Percentiles rank a stretch among this genome's conserved stretches.
phyloP scores from a whole-genome alignment of 2,888 invertebrate genomes.

The Gibbula magus region DNA sequence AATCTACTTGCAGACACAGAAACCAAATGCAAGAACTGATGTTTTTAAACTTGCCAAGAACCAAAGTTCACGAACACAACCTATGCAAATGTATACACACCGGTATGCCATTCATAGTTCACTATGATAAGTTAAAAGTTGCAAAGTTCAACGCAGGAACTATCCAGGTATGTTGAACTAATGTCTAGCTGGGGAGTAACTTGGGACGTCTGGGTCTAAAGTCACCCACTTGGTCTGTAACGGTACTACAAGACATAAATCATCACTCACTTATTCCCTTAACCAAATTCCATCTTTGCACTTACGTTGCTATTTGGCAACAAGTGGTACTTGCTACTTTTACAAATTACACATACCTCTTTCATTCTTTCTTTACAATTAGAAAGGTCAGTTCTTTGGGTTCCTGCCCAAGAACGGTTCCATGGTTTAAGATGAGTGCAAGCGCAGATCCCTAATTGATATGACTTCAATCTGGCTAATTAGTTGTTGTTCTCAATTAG shows the following conservation, averaged over 20 bases:
- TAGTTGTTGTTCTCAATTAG: background rate
- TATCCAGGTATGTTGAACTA: too few species aligned
- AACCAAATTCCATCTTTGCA: background rate
- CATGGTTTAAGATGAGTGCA: background rate
- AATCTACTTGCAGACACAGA: too few species aligned
- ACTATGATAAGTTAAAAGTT: too few species aligned
- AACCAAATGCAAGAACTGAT: too few species aligned
- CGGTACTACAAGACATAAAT: background rate
- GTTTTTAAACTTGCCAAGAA: too few species aligned
- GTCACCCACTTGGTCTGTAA: too few species aligned
- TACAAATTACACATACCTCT: background rate
- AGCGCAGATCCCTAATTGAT: background rate
- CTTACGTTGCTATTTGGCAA: background rate
- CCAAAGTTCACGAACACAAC: too few species aligned
- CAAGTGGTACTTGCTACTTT: background rate
- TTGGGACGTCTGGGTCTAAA: too few species aligned
- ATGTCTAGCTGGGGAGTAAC: too few species aligned
- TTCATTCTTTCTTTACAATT: background rate
- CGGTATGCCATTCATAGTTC: too few species aligned
- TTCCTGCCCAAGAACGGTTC: background rate
- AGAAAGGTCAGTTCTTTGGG: conserved; percentile 10
- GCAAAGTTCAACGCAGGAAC: too few species aligned
- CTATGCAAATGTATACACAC: too few species aligned
- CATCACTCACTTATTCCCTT: background rate
- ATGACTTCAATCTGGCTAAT: background rate